Base-by-base conservation (phyloP, 1,140 invertebrate species). In the Nomia melanderi region DNA sequence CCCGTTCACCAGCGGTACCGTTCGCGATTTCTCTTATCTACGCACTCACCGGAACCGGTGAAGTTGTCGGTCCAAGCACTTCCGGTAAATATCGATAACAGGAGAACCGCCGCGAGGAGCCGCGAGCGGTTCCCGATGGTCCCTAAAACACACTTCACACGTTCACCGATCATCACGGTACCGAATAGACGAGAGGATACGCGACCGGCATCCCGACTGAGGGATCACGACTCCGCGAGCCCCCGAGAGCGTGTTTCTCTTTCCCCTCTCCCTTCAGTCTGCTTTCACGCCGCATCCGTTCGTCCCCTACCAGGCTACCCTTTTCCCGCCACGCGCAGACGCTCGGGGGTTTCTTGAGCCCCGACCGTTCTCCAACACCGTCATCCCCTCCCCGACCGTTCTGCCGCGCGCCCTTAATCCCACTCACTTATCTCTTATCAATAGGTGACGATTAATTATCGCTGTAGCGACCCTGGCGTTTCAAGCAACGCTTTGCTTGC, bases 151-250 rank as follows among this genome's bases (percentile, higher is more conserved):
- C 86, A 79, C 81, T 47, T 81, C 73, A 66, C 65, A 73, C 72
- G 81, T 75, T 90, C 86, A 86, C 88, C 81, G 87, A 88, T 89
- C 91, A 91, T 91, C 89, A 86, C 89, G 81, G 70, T 65, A 62
- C 67, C 76, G 84, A 84, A 82, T 77, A 77, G 57, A 85, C 86
- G 86, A 86, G 86, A 82, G 82, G 85, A 85, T 90, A 84, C 90
- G 86, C 81, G 87, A 86, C 86, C 91, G 90, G 90, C 91, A 92
- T 92, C 90, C 89, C 91, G 91, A 92, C 91, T 92, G 88, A 91
- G 84, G 88, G 70, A 84, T 84, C 83, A 78, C 86, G 72, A 81
- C 70, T 56, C 33, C 14, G 14, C 41, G 41, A 44, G 41, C 41
- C 75, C 77, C 79, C 54, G 53, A 57, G 85, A 83, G 82, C 88